Percentiles rank a stretch among this genome's conserved stretches.
These are phyloP conservation scores for Ips nitidus DNA, from an alignment of 1,140 invertebrate genomes.

Conservation along the genomic window DNA sequence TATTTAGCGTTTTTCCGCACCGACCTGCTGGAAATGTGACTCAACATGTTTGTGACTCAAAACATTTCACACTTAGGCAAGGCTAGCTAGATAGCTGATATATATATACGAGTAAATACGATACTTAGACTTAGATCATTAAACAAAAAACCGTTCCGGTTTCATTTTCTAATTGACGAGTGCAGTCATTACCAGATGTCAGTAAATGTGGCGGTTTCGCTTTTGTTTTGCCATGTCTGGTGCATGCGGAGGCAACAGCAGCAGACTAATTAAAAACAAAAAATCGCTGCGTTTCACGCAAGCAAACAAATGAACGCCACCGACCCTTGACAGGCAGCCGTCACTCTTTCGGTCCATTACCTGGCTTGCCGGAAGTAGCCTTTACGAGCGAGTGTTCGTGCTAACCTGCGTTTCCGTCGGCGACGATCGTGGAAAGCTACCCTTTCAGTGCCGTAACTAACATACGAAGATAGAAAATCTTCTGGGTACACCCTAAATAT, in stretches of 20 bases:
- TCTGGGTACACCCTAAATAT: background rate
- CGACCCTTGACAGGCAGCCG: conserved; percentile 41
- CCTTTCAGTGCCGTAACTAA: conserved; percentile 17
- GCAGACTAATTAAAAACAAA: conserved; percentile 18
- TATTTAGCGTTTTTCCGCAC: too few species aligned
- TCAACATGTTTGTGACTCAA: too few species aligned
- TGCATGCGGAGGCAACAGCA: background rate
- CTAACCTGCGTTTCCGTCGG: conserved; percentile 48
- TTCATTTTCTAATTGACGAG: too few species aligned
- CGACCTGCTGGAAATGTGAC: too few species aligned
- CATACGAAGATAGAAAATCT: background rate
- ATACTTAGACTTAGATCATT: too few species aligned
- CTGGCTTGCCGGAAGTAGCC: conserved; percentile 45
- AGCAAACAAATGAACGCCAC: conserved; percentile 41
- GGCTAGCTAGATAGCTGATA: too few species aligned
- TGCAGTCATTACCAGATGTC: too few species aligned
- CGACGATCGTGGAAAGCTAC: conserved; percentile 40
- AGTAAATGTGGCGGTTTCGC: background rate
- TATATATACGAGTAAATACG: too few species aligned
- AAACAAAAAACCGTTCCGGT: too few species aligned
- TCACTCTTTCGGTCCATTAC: conserved; percentile 49
- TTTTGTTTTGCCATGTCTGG: background rate
- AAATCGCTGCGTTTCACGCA: conserved; percentile 32
- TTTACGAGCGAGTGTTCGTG: conserved; percentile 50
- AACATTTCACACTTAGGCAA: too few species aligned